Evolutionary conservation across 1,140 invertebrate species (phyloP).

Genomic region (Ceratoteleas bidentatus): DNA sequence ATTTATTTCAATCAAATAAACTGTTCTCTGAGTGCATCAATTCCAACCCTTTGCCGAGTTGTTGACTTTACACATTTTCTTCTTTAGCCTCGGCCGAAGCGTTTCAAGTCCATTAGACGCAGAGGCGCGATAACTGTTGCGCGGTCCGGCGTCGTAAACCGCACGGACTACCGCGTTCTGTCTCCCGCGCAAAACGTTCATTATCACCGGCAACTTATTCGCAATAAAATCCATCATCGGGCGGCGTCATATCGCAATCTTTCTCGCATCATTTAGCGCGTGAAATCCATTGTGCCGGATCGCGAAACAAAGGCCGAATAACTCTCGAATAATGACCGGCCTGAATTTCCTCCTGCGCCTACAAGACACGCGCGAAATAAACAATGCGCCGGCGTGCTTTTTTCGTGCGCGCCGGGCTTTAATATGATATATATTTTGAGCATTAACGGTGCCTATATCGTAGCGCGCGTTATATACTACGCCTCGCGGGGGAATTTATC

Average conservation of each 20-base stretch:
- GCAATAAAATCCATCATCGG: constrained; percentile 54
- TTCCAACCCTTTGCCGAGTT: too few species aligned
- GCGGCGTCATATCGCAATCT: constrained; percentile 42
- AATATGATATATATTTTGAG: constrained; percentile 63
- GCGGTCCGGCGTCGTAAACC: constrained; percentile 36
- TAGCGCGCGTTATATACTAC: constrained; percentile 50
- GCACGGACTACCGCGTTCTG: constrained; percentile 41
- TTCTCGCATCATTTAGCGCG: constrained; percentile 58
- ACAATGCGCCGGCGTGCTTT: constrained; percentile 48
- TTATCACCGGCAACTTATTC: constrained; percentile 55
- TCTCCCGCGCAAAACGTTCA: constrained; percentile 47
- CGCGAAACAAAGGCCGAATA: constrained; percentile 56
- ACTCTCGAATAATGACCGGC: constrained; percentile 58
- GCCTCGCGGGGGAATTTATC: constrained; percentile 59
- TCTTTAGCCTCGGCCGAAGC: constrained; percentile 20
- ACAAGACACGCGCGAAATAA: constrained; percentile 54
- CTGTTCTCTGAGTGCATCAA: too few species aligned
- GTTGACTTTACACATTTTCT: not conserved
- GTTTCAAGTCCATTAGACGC: constrained; percentile 36
- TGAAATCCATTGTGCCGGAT: constrained; percentile 41
- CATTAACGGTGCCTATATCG: constrained; percentile 57
- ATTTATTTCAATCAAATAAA: too few species aligned
- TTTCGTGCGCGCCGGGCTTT: constrained; percentile 18
- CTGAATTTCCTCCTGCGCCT: constrained; percentile 50
- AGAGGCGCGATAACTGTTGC: constrained; percentile 41